These are phyloP conservation scores for Listrodromus nycthemerus DNA, from an alignment of 2,888 invertebrate genomes.

Conservation along the genomic window DNA sequence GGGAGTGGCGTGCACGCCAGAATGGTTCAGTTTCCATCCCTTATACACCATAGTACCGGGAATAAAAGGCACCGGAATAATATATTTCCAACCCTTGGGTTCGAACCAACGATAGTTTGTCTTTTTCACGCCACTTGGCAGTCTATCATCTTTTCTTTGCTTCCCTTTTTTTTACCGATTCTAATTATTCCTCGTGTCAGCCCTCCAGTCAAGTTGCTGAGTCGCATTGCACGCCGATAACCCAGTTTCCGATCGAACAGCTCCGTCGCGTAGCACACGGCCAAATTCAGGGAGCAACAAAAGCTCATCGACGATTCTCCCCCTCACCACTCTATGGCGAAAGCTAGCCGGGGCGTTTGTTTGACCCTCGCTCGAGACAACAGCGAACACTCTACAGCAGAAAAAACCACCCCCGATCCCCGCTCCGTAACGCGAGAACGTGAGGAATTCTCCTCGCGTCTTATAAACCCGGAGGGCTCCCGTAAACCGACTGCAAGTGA, in stretches of 20 bases:
- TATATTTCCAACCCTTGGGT: constrained; percentile 49
- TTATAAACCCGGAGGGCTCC: constrained; percentile 73
- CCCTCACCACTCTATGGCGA: neutral
- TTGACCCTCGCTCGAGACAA: constrained; percentile 47
- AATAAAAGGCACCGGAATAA: constrained; percentile 44
- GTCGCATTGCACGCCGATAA: neutral
- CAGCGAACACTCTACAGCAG: constrained; percentile 5
- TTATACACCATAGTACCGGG: constrained; percentile 34
- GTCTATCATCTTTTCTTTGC: constrained; percentile 48
- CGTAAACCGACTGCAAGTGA: constrained; percentile 81
- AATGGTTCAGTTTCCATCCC: constrained; percentile 51
- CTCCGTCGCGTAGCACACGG: neutral
- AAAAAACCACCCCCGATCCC: constrained; percentile 31
- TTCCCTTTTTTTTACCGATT: constrained; percentile 8
- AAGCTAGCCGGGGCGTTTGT: constrained; percentile 35
- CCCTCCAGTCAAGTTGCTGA: constrained; percentile 8
- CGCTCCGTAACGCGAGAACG: constrained; percentile 56
- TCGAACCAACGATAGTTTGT: constrained; percentile 54
- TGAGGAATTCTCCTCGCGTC: constrained; percentile 77
- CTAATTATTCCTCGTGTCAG: constrained; percentile 35
- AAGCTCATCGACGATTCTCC: neutral
- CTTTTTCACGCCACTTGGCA: constrained; percentile 62
- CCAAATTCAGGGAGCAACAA: neutral
- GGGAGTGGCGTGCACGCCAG: constrained; percentile 41
- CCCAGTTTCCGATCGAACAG: too few relatives aligned